Base-by-base conservation (phyloP, 2,888 invertebrate species). In the Sturmia bella region DNA sequence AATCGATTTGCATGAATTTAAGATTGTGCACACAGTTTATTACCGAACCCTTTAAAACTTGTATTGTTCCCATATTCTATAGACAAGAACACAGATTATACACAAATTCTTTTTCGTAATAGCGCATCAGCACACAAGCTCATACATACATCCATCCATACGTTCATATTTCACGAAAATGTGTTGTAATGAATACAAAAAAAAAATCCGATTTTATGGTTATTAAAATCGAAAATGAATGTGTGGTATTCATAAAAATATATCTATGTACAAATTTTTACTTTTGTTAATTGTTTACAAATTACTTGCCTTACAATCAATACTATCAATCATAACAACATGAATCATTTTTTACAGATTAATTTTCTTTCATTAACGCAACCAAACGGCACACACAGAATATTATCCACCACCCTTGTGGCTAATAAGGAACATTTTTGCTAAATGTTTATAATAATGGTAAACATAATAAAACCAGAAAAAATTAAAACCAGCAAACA, bases 381-480 rank as follows among this genome's bases (percentile, higher is more conserved):
- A 41, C 50, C n/a, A 27, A 56, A 13, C 45, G 32, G n/a, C 43
- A 27, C 56, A 48, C 15, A 3, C 59, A 56, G 21, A 68, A 12
- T 59, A 68, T 75, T 68, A 21, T 9, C 39, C 13, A 13, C 12
- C 48, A 45, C 56, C 43, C 52, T 56, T 59, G 39, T 61, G 79
- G 68, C 80, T 84, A 77, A 80, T 83, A 83, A 81, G 77, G 63
- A 77, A 54, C 45, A 69, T 74, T 64, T 74, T 64, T 66, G 78
- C 81, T 83, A 78, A 82, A 84, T 84, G 84, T 85, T 85, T 80
- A 84, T 85, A 86, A 84, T 84, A 87, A 84, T 87, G 86, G 86
- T 85, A 78, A 79, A 86, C 85, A 86, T 85, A 86, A 85, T 78
- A 72, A 82, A n/a, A 85, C 84, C 85, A 85, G 77, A 84, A 85